These are phyloP conservation scores for Geotrypetes seraphini DNA, from an alignment of 2,797 vertebrate genomes.

Conservation along the genomic window DNA sequence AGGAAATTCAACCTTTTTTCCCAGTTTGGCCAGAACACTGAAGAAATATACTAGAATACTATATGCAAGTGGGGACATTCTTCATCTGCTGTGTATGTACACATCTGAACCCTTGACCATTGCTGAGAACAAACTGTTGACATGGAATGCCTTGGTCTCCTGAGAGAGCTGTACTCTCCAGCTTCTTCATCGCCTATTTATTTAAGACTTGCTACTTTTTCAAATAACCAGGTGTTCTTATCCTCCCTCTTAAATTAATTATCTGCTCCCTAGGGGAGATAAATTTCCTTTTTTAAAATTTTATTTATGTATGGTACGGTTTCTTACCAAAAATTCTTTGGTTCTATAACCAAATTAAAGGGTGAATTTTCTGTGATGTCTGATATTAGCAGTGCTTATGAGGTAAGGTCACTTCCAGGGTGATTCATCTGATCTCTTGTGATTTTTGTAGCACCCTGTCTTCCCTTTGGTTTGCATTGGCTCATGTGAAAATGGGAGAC, in stretches of 20 bases:
- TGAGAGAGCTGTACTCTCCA: background rate
- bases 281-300: background rate
- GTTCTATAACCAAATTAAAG: too few species aligned
- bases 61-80: conserved; percentile 19
- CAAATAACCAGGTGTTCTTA: background rate
- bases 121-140: conserved; percentile 2
- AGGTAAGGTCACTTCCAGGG: too few species aligned
- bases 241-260: background rate
- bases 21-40: conserved; percentile 8
- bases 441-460: too few species aligned
- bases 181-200: conserved; percentile 3
- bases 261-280: background rate
- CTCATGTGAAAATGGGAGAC: too few species aligned
- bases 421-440: too few species aligned
- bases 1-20: background rate
- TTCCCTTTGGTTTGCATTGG: too few species aligned
- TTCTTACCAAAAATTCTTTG: too few species aligned
- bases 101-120: background rate
- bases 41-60: conserved; percentile 6
- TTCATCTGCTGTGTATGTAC: background rate
- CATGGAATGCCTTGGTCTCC: background rate
- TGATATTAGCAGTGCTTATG: too few species aligned
- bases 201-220: background rate
- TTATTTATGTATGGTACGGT: too few species aligned
- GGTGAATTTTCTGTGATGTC: too few species aligned